Base-by-base conservation (phyloP, 2,888 invertebrate species). In the Bellardia bayeri region DNA sequence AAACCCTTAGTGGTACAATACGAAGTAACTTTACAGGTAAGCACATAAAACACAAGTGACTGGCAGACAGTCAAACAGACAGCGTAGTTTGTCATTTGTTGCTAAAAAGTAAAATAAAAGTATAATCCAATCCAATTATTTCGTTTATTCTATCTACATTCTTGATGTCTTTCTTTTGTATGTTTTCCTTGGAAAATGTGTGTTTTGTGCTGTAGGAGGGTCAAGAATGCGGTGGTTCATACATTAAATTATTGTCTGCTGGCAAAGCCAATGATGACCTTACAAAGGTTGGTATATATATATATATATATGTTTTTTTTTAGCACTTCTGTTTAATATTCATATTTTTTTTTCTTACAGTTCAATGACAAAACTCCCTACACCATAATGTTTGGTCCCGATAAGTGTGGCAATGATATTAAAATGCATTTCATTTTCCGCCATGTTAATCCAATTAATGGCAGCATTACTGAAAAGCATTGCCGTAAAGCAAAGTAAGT, bases 341-440 rank as follows among this genome's bases (percentile, higher is more conserved):
- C 54, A 79, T 64, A 58, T 71, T 9, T 79, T 61, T 11, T 51
- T 72, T 79, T 88, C 42, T 89, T 89, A 40, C 90, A 94, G 91
- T 98, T 99, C 94, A 95, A 97, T 93, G 99, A 99, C 94, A 98
- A 98, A 94, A 98, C 99, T 0, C 97, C 98, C 0, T 99, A 99
- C 94, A 98, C 98, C 2, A 98, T 99, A 91, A 99, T 99, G 99
- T 99, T 99, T 94, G 99, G 99, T 0, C 99, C 99, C 9, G 99
- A 99, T 95, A 99, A 99, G 94, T 99, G 99, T 94, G 99, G 99
- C 88, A 97, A 97, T 92, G 98, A 98, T 93, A 96, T 97, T 92
- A 99, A 99, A 94, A 96, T 98, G 93, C 96, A 96, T 93, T 96
- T 96, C 93, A 99, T 99, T 93, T 98, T 99, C 94, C 96, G 98